Conservation (phyloP, 2,113 vertebrate genomes). For the Trematocara stigmaticum region DNA sequence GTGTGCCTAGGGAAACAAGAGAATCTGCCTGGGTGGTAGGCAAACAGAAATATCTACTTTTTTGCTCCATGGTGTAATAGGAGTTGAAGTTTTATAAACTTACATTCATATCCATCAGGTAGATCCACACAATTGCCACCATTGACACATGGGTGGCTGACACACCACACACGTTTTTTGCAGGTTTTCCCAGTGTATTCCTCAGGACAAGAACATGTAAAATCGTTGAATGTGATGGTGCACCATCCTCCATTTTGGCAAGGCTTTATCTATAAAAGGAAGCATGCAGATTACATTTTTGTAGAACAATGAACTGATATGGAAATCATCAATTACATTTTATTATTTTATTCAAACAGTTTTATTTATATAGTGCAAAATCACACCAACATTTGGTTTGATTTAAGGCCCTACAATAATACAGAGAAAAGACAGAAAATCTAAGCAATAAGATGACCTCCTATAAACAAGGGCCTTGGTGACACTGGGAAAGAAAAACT, state of each 20-base stretch:
- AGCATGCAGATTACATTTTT: neutral
- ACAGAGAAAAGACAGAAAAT: neutral
- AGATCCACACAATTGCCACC: slow-evolving; percentile 81
- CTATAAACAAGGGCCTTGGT: neutral
- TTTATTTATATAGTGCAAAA: neutral
- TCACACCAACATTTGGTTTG: neutral
- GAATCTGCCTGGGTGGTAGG: too few species aligned
- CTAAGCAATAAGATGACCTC: neutral
- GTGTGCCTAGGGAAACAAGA: neutral
- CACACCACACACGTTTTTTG: slow-evolving; percentile 84
- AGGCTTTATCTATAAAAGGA: slow-evolving; percentile 72
- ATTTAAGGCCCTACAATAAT: neutral
- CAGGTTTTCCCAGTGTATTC: slow-evolving; percentile 85
- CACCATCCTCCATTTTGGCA: slow-evolving; percentile 86
- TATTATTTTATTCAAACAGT: neutral
- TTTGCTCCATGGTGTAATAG: neutral
- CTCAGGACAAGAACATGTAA: slow-evolving; percentile 78
- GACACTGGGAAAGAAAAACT: neutral
- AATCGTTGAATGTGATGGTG: slow-evolving; percentile 89
- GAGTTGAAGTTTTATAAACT: slow-evolving; percentile 40
- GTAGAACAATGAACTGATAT: neutral
- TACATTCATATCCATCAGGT: slow-evolving; percentile 87
- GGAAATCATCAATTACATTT: neutral
- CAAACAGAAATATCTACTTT: neutral
- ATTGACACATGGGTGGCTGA: slow-evolving; percentile 76